Evolutionary conservation across 2,888 invertebrate genomes (phyloP), one percentile per base, ranked within the genome.

Genomic region (Tetanocera ferruginea): DNA sequence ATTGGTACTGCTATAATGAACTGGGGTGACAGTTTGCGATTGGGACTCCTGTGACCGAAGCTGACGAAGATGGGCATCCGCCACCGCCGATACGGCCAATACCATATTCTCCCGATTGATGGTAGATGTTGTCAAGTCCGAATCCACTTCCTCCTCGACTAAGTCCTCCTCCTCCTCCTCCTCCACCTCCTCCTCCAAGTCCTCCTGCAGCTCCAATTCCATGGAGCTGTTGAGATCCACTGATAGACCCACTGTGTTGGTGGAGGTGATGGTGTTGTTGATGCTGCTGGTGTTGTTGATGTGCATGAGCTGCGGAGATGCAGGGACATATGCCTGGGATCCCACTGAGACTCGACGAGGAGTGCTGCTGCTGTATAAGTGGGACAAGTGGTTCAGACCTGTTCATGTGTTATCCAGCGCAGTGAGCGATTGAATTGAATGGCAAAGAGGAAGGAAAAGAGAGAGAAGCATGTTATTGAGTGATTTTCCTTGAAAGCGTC

Each of bases 101-200:
- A 78, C 85, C 88, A 87, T 88, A 89, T 83, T 90, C 90, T 87
- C 91, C 90, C 90, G 92, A 89, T 88, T 91, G 91, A 86, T 91
- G 90, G 91, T 91, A 86, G 91, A 91, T 88, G 90, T 90, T 87
- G 88, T 89, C 89, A 89, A 89, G 87, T 89, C 89, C 89, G 89
- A 89, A 87, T 89, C 89, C 89, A 83, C 88, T 89, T 87, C 88
- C 87, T 87, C 89, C 85, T 86, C 89, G 83, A 83, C 88, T 84
- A 88, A 87, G 85, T 87, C 88, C 87, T 85, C 86, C 84, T 86
- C 88, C 86, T 87, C 87, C 84, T 84, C 85, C 85, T 85, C 85
- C 85, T 85, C 86, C 85, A 81, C 83, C 85, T 83, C 81, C 81
- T 83, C 86, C 84, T 78, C 80, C 80, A 83, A 83, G 83, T 83